phyloP scores from a whole-genome alignment of 2,113 vertebrate species.

The Eleginops maclovinus region DNA sequence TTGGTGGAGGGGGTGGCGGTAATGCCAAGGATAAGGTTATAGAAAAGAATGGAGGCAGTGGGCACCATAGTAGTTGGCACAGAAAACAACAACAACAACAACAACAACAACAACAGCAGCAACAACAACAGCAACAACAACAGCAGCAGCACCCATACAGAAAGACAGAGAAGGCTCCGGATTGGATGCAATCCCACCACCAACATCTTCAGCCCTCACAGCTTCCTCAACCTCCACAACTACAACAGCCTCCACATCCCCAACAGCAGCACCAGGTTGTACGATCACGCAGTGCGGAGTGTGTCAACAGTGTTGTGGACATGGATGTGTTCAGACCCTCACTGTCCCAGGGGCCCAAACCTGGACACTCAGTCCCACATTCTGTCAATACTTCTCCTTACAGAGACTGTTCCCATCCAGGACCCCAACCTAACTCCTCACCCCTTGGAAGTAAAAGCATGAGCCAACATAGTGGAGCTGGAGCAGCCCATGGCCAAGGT shows the following conservation, averaged over 20 bases:
- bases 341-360: slow-evolving; percentile 85
- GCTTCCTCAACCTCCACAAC: slow-evolving; percentile 68
- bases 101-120: background rate
- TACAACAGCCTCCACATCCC: slow-evolving; percentile 70
- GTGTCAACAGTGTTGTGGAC: slow-evolving; percentile 83
- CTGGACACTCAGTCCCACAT: slow-evolving; percentile 82
- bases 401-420: slow-evolving; percentile 90
- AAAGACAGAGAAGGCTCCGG: slow-evolving; percentile 88
- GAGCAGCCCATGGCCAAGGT: slow-evolving; percentile 51
- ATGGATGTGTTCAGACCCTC: slow-evolving; percentile 86
- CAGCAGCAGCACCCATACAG: slow-evolving; percentile 85
- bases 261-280: slow-evolving; percentile 84
- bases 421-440: slow-evolving; percentile 79
- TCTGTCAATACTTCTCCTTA: slow-evolving; percentile 87
- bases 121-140: slow-evolving; percentile 24
- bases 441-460: slow-evolving; percentile 80
- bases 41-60: slow-evolving; percentile 78
- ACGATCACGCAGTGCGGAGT: slow-evolving; percentile 89
- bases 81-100: slow-evolving; percentile 79
- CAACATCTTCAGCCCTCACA: slow-evolving; percentile 78
- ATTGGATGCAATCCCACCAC: slow-evolving; percentile 87
- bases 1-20: slow-evolving; percentile 77
- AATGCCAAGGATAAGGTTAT: slow-evolving; percentile 88
- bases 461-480: slow-evolving; percentile 71
- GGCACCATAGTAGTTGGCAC: slow-evolving; percentile 82